Evolutionary conservation across 2,888 invertebrate genomes (phyloP).

Genomic region (Volucella inflata): DNA sequence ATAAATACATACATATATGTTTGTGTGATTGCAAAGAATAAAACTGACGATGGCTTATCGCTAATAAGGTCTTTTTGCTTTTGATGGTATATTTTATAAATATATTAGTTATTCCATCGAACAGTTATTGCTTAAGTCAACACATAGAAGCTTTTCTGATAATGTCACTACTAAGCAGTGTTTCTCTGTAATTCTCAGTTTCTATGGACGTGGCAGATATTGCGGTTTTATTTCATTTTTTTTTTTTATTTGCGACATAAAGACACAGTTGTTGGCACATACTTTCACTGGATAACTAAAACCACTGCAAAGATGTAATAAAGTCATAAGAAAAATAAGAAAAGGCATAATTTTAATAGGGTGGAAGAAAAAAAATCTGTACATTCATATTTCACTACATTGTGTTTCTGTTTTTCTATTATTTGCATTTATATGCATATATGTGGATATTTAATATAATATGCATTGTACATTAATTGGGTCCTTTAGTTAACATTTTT

Average conservation of each 20-base stretch:
- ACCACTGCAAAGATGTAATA: slow-evolving; percentile 41
- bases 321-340: slow-evolving; percentile 25
- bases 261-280: slow-evolving; percentile 18
- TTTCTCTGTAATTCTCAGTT: not conserved
- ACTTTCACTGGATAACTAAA: slow-evolving; percentile 19
- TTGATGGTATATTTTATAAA: not conserved
- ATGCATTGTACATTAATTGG: no score
- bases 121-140: slow-evolving; percentile 11
- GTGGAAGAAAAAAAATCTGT: slow-evolving; percentile 13
- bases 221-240: slow-evolving; percentile 3
- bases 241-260: slow-evolving; percentile 34
- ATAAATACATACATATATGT: no score
- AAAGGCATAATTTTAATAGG: slow-evolving; percentile 35
- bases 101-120: slow-evolving; percentile 38
- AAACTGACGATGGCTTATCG: not conserved
- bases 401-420: no score
- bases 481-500: no score
- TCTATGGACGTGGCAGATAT: slow-evolving; percentile 27
- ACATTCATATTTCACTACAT: no score
- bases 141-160: slow-evolving; percentile 19
- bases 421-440: no score
- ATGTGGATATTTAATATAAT: no score
- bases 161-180: not conserved
- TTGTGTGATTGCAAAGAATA: no score
- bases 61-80: not conserved